These are phyloP conservation scores for Cosmia trapezina DNA, from an alignment of 2,888 invertebrate species.

Conservation along the genomic window DNA sequence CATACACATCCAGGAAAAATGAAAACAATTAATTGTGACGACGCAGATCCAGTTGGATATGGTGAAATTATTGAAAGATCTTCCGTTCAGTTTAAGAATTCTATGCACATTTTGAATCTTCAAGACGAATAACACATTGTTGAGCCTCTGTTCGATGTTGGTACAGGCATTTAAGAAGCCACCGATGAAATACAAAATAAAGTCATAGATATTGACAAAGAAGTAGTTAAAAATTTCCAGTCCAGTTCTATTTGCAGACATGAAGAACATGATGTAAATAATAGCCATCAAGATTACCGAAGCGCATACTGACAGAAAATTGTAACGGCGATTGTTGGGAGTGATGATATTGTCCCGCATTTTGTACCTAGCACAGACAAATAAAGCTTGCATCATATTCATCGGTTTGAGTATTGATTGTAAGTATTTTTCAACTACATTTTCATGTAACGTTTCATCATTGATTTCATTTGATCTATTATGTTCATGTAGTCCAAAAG, in stretches of 20 bases:
- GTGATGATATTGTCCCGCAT: conserved; percentile 20
- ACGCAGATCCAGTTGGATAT: conserved; percentile 23
- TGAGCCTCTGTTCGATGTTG: conserved; percentile 18
- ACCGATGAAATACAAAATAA: neutral
- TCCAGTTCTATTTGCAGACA: neutral
- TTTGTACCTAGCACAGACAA: conserved; percentile 27
- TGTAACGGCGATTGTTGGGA: conserved; percentile 14
- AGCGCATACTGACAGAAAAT: conserved; percentile 3
- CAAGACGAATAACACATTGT: conserved; percentile 33
- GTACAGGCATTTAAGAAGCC: neutral
- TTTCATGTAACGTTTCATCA: neutral
- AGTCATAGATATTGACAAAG: neutral
- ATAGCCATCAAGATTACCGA: neutral
- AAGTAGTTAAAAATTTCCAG: neutral
- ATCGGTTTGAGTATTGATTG: conserved; percentile 28
- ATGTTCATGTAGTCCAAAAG: neutral
- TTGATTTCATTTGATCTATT: neutral
- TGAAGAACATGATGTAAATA: neutral
- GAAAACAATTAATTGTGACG: conserved; percentile 4
- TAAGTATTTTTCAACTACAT: conserved; percentile 15
- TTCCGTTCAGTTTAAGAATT: conserved; percentile 12
- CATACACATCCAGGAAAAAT: neutral
- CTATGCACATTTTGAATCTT: conserved; percentile 27
- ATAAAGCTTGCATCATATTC: conserved; percentile 22
- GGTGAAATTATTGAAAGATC: neutral